Base-by-base conservation (phyloP, 1,140 invertebrate genomes). In the Saccostrea echinata region DNA sequence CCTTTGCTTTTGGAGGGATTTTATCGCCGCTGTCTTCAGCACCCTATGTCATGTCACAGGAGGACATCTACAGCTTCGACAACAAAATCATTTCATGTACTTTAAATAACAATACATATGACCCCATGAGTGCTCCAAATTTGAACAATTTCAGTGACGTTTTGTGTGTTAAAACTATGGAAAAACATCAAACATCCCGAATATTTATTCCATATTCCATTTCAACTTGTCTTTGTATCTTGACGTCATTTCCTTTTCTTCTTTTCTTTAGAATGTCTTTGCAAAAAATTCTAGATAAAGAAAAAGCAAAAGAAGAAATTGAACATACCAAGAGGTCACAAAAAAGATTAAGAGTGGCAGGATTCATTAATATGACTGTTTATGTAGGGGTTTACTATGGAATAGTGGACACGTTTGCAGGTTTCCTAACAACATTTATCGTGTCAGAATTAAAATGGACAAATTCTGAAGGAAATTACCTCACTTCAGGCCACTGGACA, bases 1-100 rank as follows among this genome's bases (percentile, higher is more conserved):
- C 76, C 18, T 92, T 90, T 64, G 90, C 90, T 43, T 24, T 92
- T 84, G 92, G 92, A 30, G 92, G 92, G 33, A 88, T 91, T 52
- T 21, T 92, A 11, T 88, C 90, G 33, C 92, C 92, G 27, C 85
- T 92, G 35, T 85, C 90, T 52, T 88, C 90, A 30, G 90, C 88
- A 82, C 92, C 91, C 16, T 92, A 92, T 82, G 86, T 92, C 18
- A 85, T 82, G n/a, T 84, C 87, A 33, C 18, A n/a, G 8, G 16
- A 57, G 9, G 27, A 57, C 18, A 18, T 30, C 81, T 53, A n/a
- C n/a, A 13, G 18, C 55, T 13, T n/a, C 18, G 21, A 33, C 30
- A 24, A 13, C 9, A 24, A 12, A 61, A 64, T 18, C 0, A 18
- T 12, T n/a, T 21, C 35, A 33, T 43, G 13, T 13, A 33, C 35